Conservation (phyloP, 2,113 vertebrate species). For the Nothobranchius kuhntae region DNA sequence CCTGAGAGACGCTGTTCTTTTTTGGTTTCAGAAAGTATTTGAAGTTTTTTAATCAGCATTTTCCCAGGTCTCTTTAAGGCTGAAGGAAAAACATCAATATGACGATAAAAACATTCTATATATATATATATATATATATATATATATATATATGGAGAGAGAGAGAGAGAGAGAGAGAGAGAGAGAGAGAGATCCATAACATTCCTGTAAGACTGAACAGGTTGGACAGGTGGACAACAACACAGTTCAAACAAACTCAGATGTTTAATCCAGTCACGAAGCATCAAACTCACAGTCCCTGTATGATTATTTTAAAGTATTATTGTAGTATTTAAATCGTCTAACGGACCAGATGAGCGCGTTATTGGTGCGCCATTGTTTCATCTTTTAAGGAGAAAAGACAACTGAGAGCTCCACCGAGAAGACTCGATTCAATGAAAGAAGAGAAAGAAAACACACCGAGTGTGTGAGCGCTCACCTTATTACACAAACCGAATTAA, state of each 20-base stretch:
- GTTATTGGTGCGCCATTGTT: constrained; percentile 21
- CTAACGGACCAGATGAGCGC: constrained; percentile 8
- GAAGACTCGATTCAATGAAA: constrained; percentile 43
- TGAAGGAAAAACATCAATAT: constrained; percentile 25
- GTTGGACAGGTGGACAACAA: constrained; percentile 1
- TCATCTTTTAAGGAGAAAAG: constrained; percentile 25
- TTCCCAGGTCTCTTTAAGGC: background rate
- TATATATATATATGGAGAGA: too few species aligned
- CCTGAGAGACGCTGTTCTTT: too few species aligned
- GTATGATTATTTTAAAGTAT: constrained; percentile 17
- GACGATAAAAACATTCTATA: background rate
- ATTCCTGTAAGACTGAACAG: constrained; percentile 19
- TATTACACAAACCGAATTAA: constrained; percentile 84
- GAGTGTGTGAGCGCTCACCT: constrained; percentile 59
- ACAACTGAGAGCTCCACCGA: constrained; percentile 42
- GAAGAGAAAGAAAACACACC: constrained; percentile 18
- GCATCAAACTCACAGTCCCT: background rate
- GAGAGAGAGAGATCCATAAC: constrained; percentile 23
- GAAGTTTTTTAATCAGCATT: background rate
- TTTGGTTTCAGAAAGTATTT: background rate
- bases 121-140: too few species aligned
- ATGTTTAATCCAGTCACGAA: background rate
- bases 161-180: background rate
- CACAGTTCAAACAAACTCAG: constrained; percentile 1
- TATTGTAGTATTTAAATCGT: constrained; percentile 24